A percentile compares a stretch with the other conserved stretches of the same genome.
Evolutionary conservation across 2,113 vertebrate species (phyloP).

Genomic region (Sceloporus undulatus): DNA sequence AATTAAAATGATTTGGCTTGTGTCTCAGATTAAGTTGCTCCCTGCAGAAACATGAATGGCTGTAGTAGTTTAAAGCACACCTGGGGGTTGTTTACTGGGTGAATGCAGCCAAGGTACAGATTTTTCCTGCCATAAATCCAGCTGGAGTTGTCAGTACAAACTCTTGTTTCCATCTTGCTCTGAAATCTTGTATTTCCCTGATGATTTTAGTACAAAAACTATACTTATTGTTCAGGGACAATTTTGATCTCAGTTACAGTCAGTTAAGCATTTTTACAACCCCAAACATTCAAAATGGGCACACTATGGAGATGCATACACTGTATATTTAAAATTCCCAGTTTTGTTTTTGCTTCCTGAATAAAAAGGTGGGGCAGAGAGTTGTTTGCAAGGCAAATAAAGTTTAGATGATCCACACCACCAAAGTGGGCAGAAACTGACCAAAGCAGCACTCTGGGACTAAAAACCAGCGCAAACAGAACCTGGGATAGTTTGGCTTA

Average conservation of each 20-base stretch:
- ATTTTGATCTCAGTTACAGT: not conserved
- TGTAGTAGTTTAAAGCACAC: constrained; percentile 9
- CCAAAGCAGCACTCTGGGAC: too few relatives aligned
- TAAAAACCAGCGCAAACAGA: too few relatives aligned
- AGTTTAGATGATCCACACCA: too few relatives aligned
- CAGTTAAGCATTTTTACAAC: not conserved
- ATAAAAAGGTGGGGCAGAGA: too few relatives aligned
- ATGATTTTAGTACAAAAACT: not conserved
- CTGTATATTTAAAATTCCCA: too few relatives aligned
- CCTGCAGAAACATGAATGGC: not conserved
- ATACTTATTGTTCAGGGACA: not conserved
- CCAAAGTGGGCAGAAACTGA: too few relatives aligned
- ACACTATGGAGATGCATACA: too few relatives aligned
- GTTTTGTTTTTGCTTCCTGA: too few relatives aligned
- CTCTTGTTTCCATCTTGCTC: not conserved
- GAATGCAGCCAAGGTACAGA: not conserved
- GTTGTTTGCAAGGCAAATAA: not conserved
- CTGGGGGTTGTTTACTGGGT: not conserved
- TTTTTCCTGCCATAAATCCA: constrained; percentile 3
- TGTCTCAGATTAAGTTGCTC: not conserved
- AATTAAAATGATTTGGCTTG: not conserved
- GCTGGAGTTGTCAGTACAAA: not conserved
- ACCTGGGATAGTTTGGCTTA: too few relatives aligned
- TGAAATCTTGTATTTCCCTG: too few relatives aligned
- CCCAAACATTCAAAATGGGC: too few relatives aligned